Conservation (phyloP, 2,888 invertebrate genomes). For the Diloba caeruleocephala region DNA sequence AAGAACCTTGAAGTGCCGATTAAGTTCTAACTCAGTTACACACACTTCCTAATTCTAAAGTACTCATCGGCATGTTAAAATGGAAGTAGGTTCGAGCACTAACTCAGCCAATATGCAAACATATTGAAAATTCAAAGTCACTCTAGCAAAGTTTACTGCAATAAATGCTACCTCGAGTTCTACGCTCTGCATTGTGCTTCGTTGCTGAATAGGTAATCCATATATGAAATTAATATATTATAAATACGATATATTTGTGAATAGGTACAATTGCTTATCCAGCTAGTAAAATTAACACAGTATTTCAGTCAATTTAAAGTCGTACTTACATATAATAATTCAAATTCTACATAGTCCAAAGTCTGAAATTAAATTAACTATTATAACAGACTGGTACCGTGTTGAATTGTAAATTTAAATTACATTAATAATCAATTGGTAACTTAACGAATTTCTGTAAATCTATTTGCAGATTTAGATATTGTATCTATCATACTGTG, state of each 20-base stretch:
- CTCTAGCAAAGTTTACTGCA: constrained; percentile 50
- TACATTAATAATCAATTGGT: too few relatives aligned
- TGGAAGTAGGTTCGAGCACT: constrained; percentile 56
- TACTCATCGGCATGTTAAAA: constrained; percentile 55
- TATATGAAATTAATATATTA: too few relatives aligned
- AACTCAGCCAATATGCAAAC: constrained; percentile 69
- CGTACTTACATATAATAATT: neutral
- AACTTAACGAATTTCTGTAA: too few relatives aligned
- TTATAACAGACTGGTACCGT: too few relatives aligned
- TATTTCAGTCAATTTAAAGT: constrained; percentile 19
- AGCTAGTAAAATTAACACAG: constrained; percentile 36
- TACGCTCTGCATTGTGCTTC: constrained; percentile 23
- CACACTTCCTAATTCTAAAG: constrained; percentile 50
- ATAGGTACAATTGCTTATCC: constrained; percentile 32
- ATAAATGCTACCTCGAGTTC: constrained; percentile 42
- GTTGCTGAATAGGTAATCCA: too few relatives aligned
- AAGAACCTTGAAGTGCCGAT: constrained; percentile 13
- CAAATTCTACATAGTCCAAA: constrained; percentile 3
- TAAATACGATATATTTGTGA: constrained; percentile 44
- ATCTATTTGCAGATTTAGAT: too few relatives aligned
- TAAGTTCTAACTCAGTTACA: constrained; percentile 50
- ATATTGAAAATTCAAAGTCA: constrained; percentile 72
- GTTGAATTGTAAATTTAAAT: too few relatives aligned
- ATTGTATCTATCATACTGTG: too few relatives aligned
- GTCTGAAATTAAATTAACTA: too few relatives aligned